Evolutionary conservation across 30 jellyfish, hydroid and myxozoan species (phyloP).

Genomic region (Sanderia malayensis): DNA sequence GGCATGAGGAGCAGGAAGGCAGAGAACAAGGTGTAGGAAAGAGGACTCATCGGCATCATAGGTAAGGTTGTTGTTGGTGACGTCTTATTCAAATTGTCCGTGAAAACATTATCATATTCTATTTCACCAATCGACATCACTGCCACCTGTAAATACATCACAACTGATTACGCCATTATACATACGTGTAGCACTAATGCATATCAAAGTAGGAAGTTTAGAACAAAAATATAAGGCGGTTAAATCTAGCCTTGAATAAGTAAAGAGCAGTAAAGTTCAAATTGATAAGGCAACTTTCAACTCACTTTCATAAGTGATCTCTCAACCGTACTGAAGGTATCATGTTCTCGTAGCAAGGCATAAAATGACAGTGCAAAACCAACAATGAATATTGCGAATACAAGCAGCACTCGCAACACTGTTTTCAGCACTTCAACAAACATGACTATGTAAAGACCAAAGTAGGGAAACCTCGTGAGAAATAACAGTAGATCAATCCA

Average conservation of each 20-base stretch:
- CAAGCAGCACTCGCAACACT: slow-evolving; percentile 68
- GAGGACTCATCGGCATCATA: slow-evolving; percentile 51
- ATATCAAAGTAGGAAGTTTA: too few relatives aligned
- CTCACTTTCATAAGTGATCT: slow-evolving; percentile 68
- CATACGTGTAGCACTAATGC: too few relatives aligned
- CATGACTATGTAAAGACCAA: slow-evolving; percentile 92
- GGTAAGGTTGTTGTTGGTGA: slow-evolving; percentile 19
- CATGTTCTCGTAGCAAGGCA: slow-evolving; percentile 55
- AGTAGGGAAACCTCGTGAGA: slow-evolving; percentile 74
- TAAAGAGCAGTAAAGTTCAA: too few relatives aligned
- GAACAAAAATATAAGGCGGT: too few relatives aligned
- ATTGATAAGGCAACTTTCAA: too few relatives aligned
- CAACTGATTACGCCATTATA: too few relatives aligned
- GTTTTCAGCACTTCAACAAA: slow-evolving; percentile 81
- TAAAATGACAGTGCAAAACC: slow-evolving; percentile 88
- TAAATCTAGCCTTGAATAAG: too few relatives aligned
- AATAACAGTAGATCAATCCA: slow-evolving; percentile 79
- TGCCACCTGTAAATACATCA: slow-evolving; percentile 23
- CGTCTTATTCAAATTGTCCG: slow-evolving; percentile 25
- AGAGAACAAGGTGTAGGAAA: slow-evolving; percentile 61
- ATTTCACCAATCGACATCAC: slow-evolving; percentile 93
- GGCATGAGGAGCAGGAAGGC: slow-evolving; percentile 79
- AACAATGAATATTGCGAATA: slow-evolving; percentile 71
- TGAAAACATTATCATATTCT: slow-evolving; percentile 56
- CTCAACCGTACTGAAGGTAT: slow-evolving; percentile 64